Evolutionary conservation across 2,888 invertebrate genomes (phyloP), one percentile per base, ranked within the genome.

Genomic region (Cordylochernes scorpioides): DNA sequence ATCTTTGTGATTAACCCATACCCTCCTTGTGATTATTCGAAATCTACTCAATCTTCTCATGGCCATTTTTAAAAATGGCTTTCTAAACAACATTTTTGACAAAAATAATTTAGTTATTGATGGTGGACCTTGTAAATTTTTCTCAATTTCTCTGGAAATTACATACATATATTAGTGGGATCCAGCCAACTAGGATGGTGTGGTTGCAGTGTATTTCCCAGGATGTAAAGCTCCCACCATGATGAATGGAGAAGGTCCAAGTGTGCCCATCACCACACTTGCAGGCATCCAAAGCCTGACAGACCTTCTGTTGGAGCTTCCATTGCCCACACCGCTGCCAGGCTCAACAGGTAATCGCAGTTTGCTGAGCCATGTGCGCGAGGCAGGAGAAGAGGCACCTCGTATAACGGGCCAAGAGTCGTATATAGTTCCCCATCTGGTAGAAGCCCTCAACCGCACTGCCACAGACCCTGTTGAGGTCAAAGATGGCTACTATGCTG

Each of bases 221-320:
- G n/a, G n/a, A n/a, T n/a, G n/a, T n/a, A n/a, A n/a, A n/a, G n/a
- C n/a, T n/a, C n/a, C n/a, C n/a, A 17, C 17, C 31, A 38, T 34
- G 33, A 38, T 35, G 38, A 38, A 35, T 33, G 35, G 38, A 19
- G 34, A 35, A 32, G 38, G 38, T 30, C 38, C 38, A 19, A 38
- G 38, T 31, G 38, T 38, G 17, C 38, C 38, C 14, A 38, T 38
- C 21, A 38, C 35, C 17, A 38, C 38, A 15, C 28, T 38, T 29
- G 38, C 38, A 18, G 38, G 35, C 17, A 39, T 40, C 29, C 41
- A 43, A 31, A 39, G 41, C 9, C 29, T 43, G 24, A 41, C 39
- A 24, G 42, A 43, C 21, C 33, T 43, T n/a, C 31, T 43, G 12
- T 24, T 34, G 7, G 43, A 43, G 24, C 32, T 43, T 17, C 42